A percentile compares a stretch with the other conserved stretches of the same genome.
Conservation (phyloP, 23 tunicate genomes). For the Phallusia fumigata region DNA sequence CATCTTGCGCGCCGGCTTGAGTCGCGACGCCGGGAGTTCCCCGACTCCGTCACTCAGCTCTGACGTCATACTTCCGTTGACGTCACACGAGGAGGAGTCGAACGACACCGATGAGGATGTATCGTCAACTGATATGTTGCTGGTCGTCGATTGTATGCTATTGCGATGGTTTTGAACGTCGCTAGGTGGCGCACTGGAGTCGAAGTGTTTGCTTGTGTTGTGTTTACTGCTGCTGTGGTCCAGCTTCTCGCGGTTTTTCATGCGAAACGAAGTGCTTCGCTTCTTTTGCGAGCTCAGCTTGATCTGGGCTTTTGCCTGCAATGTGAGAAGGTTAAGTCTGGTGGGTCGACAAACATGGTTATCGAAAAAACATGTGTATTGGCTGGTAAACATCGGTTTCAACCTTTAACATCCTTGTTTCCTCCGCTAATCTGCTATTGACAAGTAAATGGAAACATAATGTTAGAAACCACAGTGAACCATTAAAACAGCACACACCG, state of each 20-base stretch:
- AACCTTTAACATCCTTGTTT: no score
- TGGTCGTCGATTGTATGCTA: background rate
- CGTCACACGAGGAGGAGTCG: slow-evolving; percentile 12
- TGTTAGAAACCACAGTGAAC: no score
- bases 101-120: background rate
- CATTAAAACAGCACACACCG: no score
- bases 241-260: slow-evolving; percentile 51
- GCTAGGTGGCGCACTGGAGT: background rate
- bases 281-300: slow-evolving; percentile 15
- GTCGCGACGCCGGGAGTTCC: slow-evolving; percentile 13
- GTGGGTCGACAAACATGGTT: background rate
- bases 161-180: background rate
- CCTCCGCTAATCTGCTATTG: no score
- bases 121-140: slow-evolving; percentile 4
- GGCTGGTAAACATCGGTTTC: no score
- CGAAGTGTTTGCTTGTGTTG: background rate
- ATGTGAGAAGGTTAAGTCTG: background rate
- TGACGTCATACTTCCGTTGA: slow-evolving; percentile 9
- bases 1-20: slow-evolving; percentile 52
- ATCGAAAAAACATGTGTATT: no score
- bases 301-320: slow-evolving; percentile 36
- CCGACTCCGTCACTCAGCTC: background rate
- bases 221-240: slow-evolving; percentile 23
- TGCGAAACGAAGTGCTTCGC: slow-evolving; percentile 32
- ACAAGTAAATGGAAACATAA: no score